A percentile compares a stretch with the other conserved stretches of the same genome.
phyloP scores from a whole-genome alignment of 2,797 vertebrate genomes.

The Erithacus rubecula region DNA sequence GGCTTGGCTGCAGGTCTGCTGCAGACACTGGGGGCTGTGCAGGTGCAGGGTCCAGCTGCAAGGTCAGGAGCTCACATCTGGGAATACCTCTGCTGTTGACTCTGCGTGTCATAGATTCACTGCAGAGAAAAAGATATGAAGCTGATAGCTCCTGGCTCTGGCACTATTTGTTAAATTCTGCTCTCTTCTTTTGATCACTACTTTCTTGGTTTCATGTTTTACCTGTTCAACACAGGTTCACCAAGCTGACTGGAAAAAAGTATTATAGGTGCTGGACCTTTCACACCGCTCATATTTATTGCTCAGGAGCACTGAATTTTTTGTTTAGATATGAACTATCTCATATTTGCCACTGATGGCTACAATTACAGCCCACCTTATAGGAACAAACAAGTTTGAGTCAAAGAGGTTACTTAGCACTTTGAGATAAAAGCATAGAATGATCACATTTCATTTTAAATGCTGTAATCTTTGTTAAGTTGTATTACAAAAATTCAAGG shows the following conservation, averaged over 20 bases:
- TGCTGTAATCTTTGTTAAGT: background rate
- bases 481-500: background rate
- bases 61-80: background rate
- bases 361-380: background rate
- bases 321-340: background rate
- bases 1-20: background rate
- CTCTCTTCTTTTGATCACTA: background rate
- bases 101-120: background rate
- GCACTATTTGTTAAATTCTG: background rate
- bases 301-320: background rate
- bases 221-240: background rate
- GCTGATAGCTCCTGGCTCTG: background rate
- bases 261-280: background rate
- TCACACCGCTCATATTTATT: background rate
- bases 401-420: background rate
- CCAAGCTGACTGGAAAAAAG: background rate
- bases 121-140: background rate
- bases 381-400: background rate
- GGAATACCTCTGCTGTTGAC: background rate
- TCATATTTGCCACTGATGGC: background rate
- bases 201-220: background rate
- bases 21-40: background rate
- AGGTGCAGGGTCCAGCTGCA: constrained; percentile 7
- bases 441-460: background rate
- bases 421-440: background rate